Evolutionary conservation across 2,797 vertebrate species (phyloP).

Genomic region (Anableps anableps): DNA sequence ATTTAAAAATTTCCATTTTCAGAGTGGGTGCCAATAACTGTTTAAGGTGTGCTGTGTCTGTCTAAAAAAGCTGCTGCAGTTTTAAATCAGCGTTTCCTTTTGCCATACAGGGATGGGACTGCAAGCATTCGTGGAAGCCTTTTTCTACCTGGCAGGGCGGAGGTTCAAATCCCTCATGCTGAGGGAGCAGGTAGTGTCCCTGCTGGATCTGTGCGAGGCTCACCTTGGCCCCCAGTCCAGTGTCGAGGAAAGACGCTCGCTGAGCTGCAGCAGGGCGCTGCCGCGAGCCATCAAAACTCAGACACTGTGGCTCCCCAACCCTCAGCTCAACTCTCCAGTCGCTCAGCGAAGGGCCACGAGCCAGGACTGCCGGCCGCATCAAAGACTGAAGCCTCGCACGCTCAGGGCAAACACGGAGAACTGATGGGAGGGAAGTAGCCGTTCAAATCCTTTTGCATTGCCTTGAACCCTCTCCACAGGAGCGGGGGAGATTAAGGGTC

Average conservation of each 20-base stretch:
- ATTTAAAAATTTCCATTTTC: neutral
- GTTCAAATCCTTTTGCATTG: constrained; percentile 33
- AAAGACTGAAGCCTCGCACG: constrained; percentile 61
- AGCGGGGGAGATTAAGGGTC: constrained; percentile 26
- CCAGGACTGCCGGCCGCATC: constrained; percentile 69
- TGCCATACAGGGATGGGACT: constrained; percentile 89
- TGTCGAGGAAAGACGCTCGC: constrained; percentile 80
- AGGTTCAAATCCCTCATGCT: constrained; percentile 85
- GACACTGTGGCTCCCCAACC: constrained; percentile 29
- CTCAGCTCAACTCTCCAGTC: constrained; percentile 46
- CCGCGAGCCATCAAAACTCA: constrained; percentile 49
- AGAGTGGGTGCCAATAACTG: neutral
- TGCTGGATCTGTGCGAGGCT: constrained; percentile 88
- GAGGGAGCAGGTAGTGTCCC: constrained; percentile 84
- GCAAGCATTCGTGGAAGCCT: constrained; percentile 93
- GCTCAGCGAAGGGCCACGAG: constrained; percentile 53
- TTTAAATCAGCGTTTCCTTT: neutral
- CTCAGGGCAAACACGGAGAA: constrained; percentile 76
- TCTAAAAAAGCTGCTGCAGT: neutral
- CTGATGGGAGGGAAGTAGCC: constrained; percentile 52
- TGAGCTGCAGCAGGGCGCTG: constrained; percentile 74
- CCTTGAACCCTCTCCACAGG: constrained; percentile 42
- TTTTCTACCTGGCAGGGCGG: constrained; percentile 89
- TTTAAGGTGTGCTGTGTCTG: neutral
- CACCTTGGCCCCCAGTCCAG: constrained; percentile 80